Evolutionary conservation across 2,113 vertebrate species (phyloP).

Genomic region (Rattus rattus): DNA sequence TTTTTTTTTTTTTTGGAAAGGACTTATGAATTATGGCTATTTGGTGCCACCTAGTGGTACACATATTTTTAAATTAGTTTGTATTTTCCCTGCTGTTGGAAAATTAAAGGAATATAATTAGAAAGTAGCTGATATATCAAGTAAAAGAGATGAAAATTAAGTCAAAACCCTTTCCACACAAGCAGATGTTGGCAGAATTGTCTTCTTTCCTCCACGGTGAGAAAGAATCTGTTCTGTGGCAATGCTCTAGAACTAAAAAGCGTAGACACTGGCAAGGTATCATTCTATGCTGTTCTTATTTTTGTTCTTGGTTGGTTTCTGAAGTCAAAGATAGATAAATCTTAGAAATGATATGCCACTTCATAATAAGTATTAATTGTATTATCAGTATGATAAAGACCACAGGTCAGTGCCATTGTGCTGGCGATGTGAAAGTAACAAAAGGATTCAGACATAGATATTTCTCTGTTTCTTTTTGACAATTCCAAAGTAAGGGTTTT

Average conservation of each 20-base stretch:
- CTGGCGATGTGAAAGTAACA: neutral
- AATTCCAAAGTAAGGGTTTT: neutral
- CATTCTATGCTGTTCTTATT: neutral
- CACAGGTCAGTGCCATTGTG: neutral
- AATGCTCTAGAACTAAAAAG: neutral
- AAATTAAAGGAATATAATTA: slow-evolving; percentile 36
- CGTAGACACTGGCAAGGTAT: neutral
- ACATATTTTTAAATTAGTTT: slow-evolving; percentile 54
- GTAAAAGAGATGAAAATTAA: neutral
- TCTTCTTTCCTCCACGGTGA: neutral
- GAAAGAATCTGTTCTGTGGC: neutral
- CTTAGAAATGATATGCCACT: fast-evolving
- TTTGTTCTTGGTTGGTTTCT: neutral
- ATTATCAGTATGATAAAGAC: neutral
- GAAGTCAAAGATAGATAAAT: fast-evolving
- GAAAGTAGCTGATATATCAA: neutral
- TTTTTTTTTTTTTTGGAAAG: neutral
- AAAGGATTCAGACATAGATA: fast-evolving
- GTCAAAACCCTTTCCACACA: neutral
- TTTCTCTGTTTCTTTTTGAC: neutral
- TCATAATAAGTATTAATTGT: neutral
- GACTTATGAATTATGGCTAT: slow-evolving; percentile 74
- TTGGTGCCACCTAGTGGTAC: slow-evolving; percentile 86
- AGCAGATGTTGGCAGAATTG: neutral
- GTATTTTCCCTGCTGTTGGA: slow-evolving; percentile 6